Conservation (phyloP, 2,113 vertebrate species). For the Cephalopholis sonnerati region DNA sequence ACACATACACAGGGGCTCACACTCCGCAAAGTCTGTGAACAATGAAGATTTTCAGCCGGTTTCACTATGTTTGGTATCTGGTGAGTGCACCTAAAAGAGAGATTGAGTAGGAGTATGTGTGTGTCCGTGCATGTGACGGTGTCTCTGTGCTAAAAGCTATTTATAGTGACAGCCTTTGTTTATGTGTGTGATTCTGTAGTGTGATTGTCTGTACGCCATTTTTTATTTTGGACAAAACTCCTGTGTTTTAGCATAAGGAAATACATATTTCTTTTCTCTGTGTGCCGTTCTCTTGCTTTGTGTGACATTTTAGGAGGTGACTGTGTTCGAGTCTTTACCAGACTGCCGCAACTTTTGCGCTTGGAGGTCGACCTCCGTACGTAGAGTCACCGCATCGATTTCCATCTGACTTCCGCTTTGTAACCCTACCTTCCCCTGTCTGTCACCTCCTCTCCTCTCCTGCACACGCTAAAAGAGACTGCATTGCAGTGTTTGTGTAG, state of each 20-base stretch:
- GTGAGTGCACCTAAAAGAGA: conserved; percentile 80
- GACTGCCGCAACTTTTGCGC: conserved; percentile 80
- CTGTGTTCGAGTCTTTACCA: conserved; percentile 71
- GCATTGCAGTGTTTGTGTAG: conserved; percentile 65
- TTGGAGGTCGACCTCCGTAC: conserved; percentile 82
- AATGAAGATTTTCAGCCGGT: conserved; percentile 91
- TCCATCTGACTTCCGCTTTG: conserved; percentile 58
- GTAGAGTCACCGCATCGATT: conserved; percentile 73
- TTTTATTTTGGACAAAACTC: not conserved
- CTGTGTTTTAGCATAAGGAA: conserved; percentile 27
- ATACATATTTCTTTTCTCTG: conserved; percentile 49
- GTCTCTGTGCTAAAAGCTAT: conserved; percentile 20
- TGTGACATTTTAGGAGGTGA: conserved; percentile 78
- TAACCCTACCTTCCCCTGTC: conserved; percentile 29
- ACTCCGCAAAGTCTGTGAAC: not conserved
- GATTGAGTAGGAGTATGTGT: not conserved
- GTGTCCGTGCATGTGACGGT: not conserved
- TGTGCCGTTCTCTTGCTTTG: conserved; percentile 66
- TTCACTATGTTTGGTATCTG: conserved; percentile 92
- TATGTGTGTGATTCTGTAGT: conserved; percentile 15
- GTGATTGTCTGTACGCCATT: not conserved
- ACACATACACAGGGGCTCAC: not conserved
- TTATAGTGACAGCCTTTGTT: conserved; percentile 15
- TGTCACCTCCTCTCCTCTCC: conserved; percentile 19
- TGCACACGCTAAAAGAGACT: conserved; percentile 41